Evolutionary conservation across 1,140 invertebrate species (phyloP).

Genomic region (Dinothrombium tinctorium): DNA sequence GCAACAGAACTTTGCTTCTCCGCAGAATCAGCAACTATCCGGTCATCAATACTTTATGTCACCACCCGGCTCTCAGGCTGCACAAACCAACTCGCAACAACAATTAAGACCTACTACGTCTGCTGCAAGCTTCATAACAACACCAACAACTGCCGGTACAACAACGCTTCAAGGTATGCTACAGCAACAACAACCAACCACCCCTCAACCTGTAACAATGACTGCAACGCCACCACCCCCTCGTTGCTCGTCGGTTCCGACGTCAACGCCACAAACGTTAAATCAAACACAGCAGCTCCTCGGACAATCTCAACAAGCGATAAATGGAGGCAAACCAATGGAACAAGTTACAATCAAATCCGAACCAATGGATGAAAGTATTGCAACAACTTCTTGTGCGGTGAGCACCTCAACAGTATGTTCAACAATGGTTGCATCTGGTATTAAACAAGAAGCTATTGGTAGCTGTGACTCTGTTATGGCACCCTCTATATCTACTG

Average conservation of each 20-base stretch:
- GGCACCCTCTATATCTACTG: constrained; percentile 19
- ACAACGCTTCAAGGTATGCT: background rate
- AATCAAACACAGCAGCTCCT: constrained; percentile 4
- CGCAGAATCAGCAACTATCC: constrained; percentile 12
- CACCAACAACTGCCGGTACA: background rate
- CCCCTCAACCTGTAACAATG: constrained; percentile 7
- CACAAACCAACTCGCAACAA: background rate
- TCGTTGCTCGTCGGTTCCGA: constrained; percentile 7
- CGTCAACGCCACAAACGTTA: constrained; percentile 3
- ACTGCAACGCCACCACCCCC: constrained; percentile 8
- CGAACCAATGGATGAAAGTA: constrained; percentile 2
- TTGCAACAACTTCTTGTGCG: background rate
- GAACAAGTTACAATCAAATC: constrained; percentile 2
- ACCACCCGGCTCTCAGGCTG: constrained; percentile 1
- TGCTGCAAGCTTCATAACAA: background rate
- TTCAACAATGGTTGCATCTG: constrained; percentile 26
- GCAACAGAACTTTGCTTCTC: constrained; percentile 7
- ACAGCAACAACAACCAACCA: constrained; percentile 8
- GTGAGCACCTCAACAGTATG: background rate
- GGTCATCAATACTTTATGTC: background rate
- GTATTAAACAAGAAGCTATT: constrained; percentile 40
- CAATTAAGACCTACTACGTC: background rate
- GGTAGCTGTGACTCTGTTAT: constrained; percentile 22
- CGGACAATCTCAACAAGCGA: background rate
- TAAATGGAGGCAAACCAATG: background rate